Conservation (phyloP, 2,113 vertebrate genomes). For the Oreamnos americanus region DNA sequence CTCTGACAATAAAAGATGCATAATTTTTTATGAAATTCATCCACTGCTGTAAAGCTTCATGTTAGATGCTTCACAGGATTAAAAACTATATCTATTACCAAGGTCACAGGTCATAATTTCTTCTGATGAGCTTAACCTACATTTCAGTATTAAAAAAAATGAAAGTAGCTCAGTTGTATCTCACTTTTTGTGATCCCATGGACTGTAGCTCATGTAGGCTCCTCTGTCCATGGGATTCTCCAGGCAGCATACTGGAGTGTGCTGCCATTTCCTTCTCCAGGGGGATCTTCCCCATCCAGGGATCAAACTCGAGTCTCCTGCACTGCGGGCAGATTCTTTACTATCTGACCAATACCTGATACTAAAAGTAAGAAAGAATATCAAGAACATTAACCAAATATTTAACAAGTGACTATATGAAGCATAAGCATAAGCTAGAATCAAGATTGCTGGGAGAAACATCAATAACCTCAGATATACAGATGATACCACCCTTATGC, state of each 20-base stretch:
- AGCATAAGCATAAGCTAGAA: background rate
- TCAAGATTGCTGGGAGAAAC: background rate
- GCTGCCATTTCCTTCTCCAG: background rate
- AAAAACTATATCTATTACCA: background rate
- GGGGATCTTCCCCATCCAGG: background rate
- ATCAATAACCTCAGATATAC: background rate
- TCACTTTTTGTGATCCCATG: background rate
- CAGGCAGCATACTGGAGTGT: background rate
- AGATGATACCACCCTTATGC: background rate
- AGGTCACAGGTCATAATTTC: background rate
- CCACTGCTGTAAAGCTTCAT: background rate
- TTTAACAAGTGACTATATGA: background rate
- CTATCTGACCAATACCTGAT: background rate
- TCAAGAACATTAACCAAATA: background rate
- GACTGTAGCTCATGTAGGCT: background rate
- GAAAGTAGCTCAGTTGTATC: background rate
- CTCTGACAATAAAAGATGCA: background rate
- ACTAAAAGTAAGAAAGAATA: slow-evolving; percentile 22
- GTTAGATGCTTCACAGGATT: background rate
- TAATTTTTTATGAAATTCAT: background rate
- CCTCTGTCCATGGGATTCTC: background rate
- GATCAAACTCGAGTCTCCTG: background rate
- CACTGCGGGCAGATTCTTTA: background rate
- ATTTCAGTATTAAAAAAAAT: background rate
- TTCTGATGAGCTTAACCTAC: background rate